phyloP scores from a whole-genome alignment of 2,888 invertebrate species.

The Leucophenga montana region DNA sequence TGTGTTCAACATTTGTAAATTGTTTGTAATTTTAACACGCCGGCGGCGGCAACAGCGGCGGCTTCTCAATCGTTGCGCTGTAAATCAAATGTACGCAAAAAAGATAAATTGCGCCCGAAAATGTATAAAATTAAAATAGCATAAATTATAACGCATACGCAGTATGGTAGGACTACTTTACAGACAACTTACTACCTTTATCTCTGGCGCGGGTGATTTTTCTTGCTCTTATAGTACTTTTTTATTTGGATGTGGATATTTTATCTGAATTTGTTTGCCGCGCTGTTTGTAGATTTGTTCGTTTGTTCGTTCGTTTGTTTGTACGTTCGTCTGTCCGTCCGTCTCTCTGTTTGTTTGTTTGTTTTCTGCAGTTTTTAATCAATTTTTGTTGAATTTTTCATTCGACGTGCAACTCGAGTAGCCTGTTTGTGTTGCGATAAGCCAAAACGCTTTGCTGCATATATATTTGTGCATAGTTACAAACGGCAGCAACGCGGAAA shows the following conservation, averaged over 20 bases:
- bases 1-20: slow-evolving; percentile 61
- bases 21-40: slow-evolving; percentile 52
- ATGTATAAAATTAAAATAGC: slow-evolving; percentile 50
- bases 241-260: too few species aligned
- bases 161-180: background rate
- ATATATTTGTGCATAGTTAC: slow-evolving; percentile 21
- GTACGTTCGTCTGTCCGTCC: background rate
- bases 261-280: too few species aligned
- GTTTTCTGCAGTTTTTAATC: slow-evolving; percentile 57
- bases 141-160: slow-evolving; percentile 47
- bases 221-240: background rate
- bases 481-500: slow-evolving; percentile 34
- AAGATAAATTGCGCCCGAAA: slow-evolving; percentile 64
- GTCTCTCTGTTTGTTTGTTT: slow-evolving; percentile 21
- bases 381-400: slow-evolving; percentile 63
- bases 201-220: slow-evolving; percentile 11
- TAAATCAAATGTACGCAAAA: slow-evolving; percentile 23
- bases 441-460: slow-evolving; percentile 36
- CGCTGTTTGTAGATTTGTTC: too few species aligned
- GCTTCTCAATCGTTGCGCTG: background rate
- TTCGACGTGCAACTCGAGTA: slow-evolving; percentile 39
- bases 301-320: background rate
- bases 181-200: slow-evolving; percentile 1
- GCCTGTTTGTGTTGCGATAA: slow-evolving; percentile 32
- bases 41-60: slow-evolving; percentile 6